A percentile compares a stretch with the other conserved stretches of the same genome.
These are phyloP conservation scores for Elgaria multicarinata DNA, from an alignment of 2,113 vertebrate genomes.

Conservation along the genomic window DNA sequence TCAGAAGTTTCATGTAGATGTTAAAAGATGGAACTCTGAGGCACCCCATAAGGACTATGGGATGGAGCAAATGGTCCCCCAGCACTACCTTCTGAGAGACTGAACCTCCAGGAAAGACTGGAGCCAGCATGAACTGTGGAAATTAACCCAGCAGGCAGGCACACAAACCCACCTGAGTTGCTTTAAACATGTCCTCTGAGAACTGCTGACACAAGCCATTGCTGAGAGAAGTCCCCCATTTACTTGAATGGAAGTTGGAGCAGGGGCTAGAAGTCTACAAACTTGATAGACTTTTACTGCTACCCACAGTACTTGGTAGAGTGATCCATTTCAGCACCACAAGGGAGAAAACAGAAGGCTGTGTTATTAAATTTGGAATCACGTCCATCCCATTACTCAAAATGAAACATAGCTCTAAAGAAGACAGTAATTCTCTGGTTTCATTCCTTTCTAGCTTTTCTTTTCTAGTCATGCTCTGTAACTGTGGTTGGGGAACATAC, in stretches of 20 bases:
- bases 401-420: background rate
- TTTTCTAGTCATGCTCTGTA: background rate
- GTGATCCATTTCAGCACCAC: background rate
- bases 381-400: background rate
- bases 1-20: too few species aligned
- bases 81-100: too few species aligned
- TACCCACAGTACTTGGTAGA: background rate
- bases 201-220: background rate
- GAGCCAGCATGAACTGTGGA: too few species aligned
- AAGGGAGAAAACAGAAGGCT: background rate
- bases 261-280: background rate
- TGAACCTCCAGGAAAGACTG: too few species aligned
- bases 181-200: background rate
- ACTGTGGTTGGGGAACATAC: background rate
- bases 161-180: background rate
- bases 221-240: background rate
- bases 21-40: too few species aligned
- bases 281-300: background rate
- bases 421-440: background rate
- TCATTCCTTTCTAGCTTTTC: background rate
- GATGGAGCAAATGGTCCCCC: too few species aligned
- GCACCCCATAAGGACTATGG: too few species aligned
- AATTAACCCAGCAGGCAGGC: background rate
- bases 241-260: background rate
- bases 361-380: conserved; percentile 1